These are phyloP conservation scores for Scaptomyza caliginosa DNA, from an alignment of 2,888 invertebrate genomes.

Conservation along the genomic window DNA sequence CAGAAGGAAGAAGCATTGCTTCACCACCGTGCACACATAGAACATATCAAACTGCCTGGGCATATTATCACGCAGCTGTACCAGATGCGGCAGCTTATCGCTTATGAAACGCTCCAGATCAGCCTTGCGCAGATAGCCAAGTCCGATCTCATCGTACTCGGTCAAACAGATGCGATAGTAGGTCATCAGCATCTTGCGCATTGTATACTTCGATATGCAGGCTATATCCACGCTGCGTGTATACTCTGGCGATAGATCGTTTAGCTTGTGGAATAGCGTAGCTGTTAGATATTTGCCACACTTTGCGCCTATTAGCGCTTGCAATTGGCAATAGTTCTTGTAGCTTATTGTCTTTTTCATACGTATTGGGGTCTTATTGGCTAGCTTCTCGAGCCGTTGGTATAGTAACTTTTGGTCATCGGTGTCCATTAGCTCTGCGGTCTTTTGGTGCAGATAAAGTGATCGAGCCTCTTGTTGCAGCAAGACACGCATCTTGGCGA, in stretches of 20 bases:
- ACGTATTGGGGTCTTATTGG: neutral
- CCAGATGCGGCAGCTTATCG: neutral
- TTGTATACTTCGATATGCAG: neutral
- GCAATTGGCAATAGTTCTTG: neutral
- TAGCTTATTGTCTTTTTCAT: neutral
- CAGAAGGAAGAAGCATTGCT: neutral
- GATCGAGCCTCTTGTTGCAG: neutral
- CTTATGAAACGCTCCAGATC: neutral
- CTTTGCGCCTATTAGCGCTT: neutral
- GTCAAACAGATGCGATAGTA: neutral
- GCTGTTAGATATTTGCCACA: neutral
- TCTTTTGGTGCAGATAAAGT: neutral
- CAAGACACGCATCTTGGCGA: neutral
- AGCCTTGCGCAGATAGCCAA: neutral
- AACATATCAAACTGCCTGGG: neutral
- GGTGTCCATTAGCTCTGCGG: neutral
- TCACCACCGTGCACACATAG: neutral
- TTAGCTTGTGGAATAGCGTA: neutral
- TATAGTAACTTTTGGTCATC: neutral
- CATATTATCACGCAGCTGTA: neutral
- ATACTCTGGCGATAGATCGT: neutral
- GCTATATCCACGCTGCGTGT: neutral
- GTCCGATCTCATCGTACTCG: neutral
- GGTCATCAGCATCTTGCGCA: neutral
- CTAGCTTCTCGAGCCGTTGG: neutral